phyloP scores from a whole-genome alignment of 2,113 vertebrate species.

The Neolamprologus hecqui region DNA sequence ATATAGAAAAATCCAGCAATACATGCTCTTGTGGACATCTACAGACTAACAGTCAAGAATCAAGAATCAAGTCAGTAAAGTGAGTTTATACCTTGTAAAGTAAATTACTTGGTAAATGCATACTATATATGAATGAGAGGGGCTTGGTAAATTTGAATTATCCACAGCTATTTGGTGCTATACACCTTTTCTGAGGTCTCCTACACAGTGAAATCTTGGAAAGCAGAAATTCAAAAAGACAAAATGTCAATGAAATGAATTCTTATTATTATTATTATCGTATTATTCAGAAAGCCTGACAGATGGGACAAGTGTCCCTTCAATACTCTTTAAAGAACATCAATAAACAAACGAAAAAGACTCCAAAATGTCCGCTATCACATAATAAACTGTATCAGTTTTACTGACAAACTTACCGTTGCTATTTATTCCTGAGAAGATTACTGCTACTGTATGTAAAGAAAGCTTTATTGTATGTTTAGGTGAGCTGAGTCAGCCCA shows the following conservation, averaged over 20 bases:
- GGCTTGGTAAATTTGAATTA: background rate
- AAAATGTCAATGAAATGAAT: background rate
- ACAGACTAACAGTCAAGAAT: background rate
- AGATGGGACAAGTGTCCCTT: background rate
- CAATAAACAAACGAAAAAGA: background rate
- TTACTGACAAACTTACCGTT: background rate
- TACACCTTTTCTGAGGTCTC: background rate
- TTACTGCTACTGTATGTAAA: background rate
- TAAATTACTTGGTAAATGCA: background rate
- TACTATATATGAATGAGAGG: background rate
- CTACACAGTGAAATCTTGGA: background rate
- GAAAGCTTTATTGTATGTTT: background rate
- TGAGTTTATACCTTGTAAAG: background rate
- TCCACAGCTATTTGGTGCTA: background rate
- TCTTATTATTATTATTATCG: accelerated
- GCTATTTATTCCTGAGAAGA: background rate
- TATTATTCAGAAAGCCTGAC: background rate
- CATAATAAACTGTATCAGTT: background rate
- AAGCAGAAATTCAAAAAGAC: background rate
- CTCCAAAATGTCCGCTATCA: accelerated
- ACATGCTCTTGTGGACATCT: background rate
- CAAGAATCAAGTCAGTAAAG: background rate
- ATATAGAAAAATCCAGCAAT: background rate
- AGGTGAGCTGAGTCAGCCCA: background rate
- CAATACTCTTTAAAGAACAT: background rate